phyloP scores from a whole-genome alignment of 2,113 vertebrate genomes.

The Fulica atra region DNA sequence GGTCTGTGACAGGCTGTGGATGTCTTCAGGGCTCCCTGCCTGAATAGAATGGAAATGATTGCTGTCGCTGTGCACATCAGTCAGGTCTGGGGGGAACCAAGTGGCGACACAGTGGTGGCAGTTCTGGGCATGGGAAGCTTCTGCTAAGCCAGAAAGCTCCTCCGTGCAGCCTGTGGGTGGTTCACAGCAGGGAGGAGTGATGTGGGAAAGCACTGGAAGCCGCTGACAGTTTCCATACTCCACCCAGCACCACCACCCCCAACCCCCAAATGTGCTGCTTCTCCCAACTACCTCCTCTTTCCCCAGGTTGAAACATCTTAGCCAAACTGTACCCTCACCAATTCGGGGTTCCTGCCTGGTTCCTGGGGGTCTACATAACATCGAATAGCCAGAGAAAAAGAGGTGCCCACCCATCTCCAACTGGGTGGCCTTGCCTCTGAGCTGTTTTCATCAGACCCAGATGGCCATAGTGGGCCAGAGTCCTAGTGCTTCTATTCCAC shows the following conservation, averaged over 20 bases:
- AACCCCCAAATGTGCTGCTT: neutral
- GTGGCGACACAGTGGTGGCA: rapidly evolving
- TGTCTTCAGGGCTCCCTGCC: too few relatives aligned
- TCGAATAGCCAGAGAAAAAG: neutral
- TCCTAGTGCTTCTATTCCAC: neutral
- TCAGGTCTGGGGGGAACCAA: neutral
- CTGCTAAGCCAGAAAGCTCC: neutral
- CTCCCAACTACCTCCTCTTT: neutral
- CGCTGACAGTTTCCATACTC: neutral
- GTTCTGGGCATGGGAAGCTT: neutral
- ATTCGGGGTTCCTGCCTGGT: rapidly evolving
- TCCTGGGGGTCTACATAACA: rapidly evolving
- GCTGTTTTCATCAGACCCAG: constrained; percentile 19
- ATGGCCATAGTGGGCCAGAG: neutral
- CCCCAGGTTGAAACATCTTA: rapidly evolving
- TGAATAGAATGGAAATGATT: rapidly evolving
- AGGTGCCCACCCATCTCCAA: rapidly evolving
- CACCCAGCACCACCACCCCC: neutral
- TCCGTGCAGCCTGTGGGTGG: neutral
- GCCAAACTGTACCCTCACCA: neutral
- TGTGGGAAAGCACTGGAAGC: neutral
- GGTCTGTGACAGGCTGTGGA: neutral
- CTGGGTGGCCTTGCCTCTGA: neutral
- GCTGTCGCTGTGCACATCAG: neutral
- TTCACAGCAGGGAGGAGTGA: neutral